phyloP scores from a whole-genome alignment of 2,113 vertebrate species.

The Dipodomys ordii region DNA sequence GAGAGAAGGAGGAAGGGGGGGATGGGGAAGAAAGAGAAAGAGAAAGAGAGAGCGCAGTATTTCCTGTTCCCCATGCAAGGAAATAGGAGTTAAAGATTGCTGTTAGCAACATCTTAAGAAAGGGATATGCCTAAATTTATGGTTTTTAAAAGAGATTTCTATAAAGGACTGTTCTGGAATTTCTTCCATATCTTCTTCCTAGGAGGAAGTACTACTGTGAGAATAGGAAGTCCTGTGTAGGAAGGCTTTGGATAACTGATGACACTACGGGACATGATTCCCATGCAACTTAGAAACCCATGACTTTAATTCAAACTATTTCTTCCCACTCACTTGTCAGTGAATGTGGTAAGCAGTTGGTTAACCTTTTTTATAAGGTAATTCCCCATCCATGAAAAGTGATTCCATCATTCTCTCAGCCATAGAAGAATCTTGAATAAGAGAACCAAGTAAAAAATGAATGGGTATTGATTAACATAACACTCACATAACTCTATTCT shows the following conservation, averaged over 20 bases:
- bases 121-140: background rate
- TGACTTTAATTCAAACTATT: constrained; percentile 31
- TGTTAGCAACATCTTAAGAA: background rate
- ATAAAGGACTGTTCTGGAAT: background rate
- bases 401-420: constrained; percentile 59
- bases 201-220: background rate
- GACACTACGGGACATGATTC: background rate
- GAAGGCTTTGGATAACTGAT: background rate
- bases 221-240: background rate
- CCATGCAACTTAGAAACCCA: background rate
- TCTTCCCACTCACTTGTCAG: constrained; percentile 41
- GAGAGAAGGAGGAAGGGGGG: too few species aligned
- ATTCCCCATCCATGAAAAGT: constrained; percentile 23
- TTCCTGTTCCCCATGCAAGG: too few species aligned
- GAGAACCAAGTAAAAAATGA: constrained; percentile 46
- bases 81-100: too few species aligned
- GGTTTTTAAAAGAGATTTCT: background rate
- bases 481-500: constrained; percentile 8
- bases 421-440: constrained; percentile 46
- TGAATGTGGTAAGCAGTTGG: constrained; percentile 50
- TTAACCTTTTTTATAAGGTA: constrained; percentile 62
- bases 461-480: constrained; percentile 31
- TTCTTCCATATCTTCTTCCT: background rate
- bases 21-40: too few species aligned
- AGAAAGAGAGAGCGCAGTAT: too few species aligned